phyloP scores from a whole-genome alignment of 2,888 invertebrate species.

The Lithodes maja region DNA sequence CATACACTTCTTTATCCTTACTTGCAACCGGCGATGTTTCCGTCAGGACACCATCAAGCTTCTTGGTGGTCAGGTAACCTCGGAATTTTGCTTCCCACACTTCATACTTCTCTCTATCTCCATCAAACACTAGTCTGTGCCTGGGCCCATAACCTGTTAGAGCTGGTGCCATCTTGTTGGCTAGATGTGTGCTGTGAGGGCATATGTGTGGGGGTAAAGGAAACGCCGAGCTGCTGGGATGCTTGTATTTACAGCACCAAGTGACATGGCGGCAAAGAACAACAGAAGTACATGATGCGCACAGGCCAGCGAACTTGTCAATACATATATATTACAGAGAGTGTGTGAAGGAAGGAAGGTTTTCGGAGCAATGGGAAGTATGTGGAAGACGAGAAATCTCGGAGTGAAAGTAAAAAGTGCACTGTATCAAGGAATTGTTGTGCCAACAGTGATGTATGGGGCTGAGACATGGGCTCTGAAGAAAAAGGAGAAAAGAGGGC shows the following conservation, averaged over 20 bases:
- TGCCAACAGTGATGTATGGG: too few species aligned
- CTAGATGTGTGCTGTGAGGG: background rate
- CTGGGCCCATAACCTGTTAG: slow-evolving; percentile 26
- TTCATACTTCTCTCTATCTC: slow-evolving; percentile 20
- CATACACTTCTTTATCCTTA: slow-evolving; percentile 14
- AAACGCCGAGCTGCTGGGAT: background rate
- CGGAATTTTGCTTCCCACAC: slow-evolving; percentile 31
- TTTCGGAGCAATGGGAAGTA: too few species aligned
- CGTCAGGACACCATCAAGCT: background rate
- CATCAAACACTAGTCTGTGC: slow-evolving; percentile 30
- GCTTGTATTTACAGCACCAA: background rate
- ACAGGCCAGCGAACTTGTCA: background rate
- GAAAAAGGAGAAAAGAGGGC: too few species aligned
- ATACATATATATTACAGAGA: background rate
- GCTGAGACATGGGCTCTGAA: too few species aligned
- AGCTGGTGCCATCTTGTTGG: slow-evolving; percentile 1
- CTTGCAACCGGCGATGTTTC: background rate
- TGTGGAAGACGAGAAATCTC: too few species aligned
- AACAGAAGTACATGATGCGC: background rate
- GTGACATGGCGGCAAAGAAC: background rate
- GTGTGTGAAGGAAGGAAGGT: too few species aligned
- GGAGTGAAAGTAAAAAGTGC: too few species aligned
- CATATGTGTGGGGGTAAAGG: background rate
- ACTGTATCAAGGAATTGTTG: too few species aligned
- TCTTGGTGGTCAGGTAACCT: slow-evolving; percentile 26